Conservation (phyloP, 2,113 vertebrate genomes). For the Romanogobio albipinnatus region DNA sequence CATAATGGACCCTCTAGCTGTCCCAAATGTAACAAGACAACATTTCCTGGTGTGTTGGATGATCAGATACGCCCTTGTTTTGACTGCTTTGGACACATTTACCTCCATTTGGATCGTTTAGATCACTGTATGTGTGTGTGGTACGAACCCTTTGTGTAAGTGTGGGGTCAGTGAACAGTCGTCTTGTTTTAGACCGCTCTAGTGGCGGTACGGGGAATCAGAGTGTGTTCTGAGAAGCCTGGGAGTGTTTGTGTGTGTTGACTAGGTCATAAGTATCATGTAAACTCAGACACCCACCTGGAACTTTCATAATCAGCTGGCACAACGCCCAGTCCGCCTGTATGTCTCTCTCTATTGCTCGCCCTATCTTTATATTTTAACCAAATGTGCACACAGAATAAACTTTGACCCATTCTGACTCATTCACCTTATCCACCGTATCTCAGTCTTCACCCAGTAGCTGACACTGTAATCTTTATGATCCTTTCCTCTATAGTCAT, state of each 20-base stretch:
- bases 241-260: constrained; percentile 53
- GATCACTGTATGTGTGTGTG: neutral
- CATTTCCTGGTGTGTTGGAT: neutral
- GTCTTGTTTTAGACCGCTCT: constrained; percentile 45
- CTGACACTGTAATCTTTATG: constrained; percentile 38
- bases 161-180: neutral
- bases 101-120: neutral
- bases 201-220: constrained; percentile 61
- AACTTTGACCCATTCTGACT: constrained; percentile 67
- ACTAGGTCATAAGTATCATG: constrained; percentile 56
- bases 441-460: constrained; percentile 39
- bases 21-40: constrained; percentile 40
- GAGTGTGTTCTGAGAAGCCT: constrained; percentile 65
- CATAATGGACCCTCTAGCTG: neutral
- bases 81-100: constrained; percentile 13
- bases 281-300: constrained; percentile 68
- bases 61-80: constrained; percentile 30
- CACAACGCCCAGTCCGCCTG: constrained; percentile 57
- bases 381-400: constrained; percentile 46
- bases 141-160: neutral
- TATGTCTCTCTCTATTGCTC: neutral
- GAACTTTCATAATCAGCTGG: constrained; percentile 69
- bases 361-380: neutral
- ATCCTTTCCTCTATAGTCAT: constrained; percentile 30
- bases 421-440: neutral